Evolutionary conservation across 2,113 vertebrate species (phyloP).

Genomic region (Myrmophylax atrothorax): DNA sequence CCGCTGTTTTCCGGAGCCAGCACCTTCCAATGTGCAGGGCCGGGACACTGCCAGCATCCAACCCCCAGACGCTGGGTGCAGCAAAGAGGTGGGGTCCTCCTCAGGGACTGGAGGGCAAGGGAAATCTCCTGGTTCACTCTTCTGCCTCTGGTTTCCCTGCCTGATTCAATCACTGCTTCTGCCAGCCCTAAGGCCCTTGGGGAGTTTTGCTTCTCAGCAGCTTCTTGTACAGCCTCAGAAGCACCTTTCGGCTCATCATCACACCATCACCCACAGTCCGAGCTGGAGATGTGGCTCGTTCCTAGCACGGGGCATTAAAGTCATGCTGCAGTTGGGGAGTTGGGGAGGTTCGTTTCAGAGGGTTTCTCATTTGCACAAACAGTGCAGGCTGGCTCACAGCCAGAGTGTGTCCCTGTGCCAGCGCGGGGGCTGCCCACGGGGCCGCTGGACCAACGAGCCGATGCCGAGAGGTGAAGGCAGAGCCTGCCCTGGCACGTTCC

Average conservation of each 20-base stretch:
- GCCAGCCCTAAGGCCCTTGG: not conserved
- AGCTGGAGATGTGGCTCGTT: not conserved
- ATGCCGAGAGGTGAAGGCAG: not conserved
- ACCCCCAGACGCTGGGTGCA: rapidly evolving
- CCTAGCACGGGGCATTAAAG: not conserved
- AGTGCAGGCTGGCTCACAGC: not conserved
- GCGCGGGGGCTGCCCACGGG: not conserved
- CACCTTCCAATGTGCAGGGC: not conserved
- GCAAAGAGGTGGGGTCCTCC: not conserved
- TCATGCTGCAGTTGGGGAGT: not conserved
- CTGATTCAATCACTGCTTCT: not conserved
- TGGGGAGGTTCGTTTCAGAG: not conserved
- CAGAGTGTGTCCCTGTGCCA: not conserved
- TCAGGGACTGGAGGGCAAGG: not conserved
- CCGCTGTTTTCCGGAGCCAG: not conserved
- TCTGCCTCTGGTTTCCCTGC: not conserved
- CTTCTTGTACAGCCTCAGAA: not conserved
- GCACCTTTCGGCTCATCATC: not conserved
- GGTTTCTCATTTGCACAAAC: not conserved
- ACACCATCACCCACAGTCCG: rapidly evolving
- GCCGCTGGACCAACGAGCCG: not conserved
- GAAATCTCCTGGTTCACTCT: not conserved
- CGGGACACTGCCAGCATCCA: rapidly evolving
- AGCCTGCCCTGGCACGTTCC: not conserved
- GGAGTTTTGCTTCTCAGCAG: not conserved